Percentiles rank a stretch among this genome's conserved stretches.
Evolutionary conservation across 2,797 vertebrate species (phyloP).

Genomic region (Discoglossus pictus): DNA sequence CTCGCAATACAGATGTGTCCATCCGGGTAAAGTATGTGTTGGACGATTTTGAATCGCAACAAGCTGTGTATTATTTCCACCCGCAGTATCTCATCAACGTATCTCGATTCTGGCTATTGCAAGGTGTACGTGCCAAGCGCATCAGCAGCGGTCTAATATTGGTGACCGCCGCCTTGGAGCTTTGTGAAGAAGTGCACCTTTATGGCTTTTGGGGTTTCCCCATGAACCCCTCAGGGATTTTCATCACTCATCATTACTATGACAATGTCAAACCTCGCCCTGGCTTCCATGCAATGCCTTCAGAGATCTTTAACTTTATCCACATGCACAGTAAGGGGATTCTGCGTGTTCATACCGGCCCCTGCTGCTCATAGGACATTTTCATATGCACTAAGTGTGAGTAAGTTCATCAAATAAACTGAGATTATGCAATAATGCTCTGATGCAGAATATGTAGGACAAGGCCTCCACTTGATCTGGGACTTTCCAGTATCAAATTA

Average conservation of each 20-base stretch:
- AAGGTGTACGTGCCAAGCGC: conserved; percentile 90
- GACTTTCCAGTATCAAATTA: conserved; percentile 27
- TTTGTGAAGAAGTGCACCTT: conserved; percentile 95
- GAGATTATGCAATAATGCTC: conserved; percentile 70
- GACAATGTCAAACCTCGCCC: conserved; percentile 97
- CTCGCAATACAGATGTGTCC: conserved; percentile 93
- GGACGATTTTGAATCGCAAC: conserved; percentile 89
- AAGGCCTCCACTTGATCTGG: conserved; percentile 54
- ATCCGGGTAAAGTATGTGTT: conserved; percentile 96
- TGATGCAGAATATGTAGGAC: conserved; percentile 57
- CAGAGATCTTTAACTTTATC: conserved; percentile 95
- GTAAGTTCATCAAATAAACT: conserved; percentile 4
- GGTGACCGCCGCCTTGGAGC: conserved; percentile 90
- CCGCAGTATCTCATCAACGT: conserved; percentile 94
- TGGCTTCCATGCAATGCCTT: conserved; percentile 96
- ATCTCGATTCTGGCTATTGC: conserved; percentile 92
- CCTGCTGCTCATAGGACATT: conserved; percentile 72
- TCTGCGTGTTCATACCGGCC: conserved; percentile 87
- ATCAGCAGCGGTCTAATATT: conserved; percentile 95
- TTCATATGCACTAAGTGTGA: conserved; percentile 26
- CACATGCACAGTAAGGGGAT: conserved; percentile 96
- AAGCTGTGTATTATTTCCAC: conserved; percentile 93
- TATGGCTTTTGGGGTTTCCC: conserved; percentile 98
- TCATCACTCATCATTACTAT: conserved; percentile 96
- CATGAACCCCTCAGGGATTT: conserved; percentile 93